Evolutionary conservation across 2,113 vertebrate genomes (phyloP).

Genomic region (Cyprinodon tularosa): DNA sequence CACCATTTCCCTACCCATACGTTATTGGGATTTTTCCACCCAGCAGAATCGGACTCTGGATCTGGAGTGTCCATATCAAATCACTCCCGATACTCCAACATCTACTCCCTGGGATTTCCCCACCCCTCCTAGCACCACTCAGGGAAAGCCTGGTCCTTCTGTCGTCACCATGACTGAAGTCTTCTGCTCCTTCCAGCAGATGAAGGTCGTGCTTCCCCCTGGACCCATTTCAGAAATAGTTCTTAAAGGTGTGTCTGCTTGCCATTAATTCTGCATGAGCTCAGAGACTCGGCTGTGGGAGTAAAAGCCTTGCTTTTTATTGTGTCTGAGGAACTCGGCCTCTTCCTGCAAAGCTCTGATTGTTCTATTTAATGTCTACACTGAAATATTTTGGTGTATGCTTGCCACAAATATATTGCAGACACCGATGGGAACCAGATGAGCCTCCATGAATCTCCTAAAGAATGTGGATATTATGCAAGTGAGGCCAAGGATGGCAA

Average conservation of each 20-base stretch:
- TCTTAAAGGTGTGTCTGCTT: constrained; percentile 62
- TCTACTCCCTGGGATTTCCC: background rate
- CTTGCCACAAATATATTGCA: constrained; percentile 34
- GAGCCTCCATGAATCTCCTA: constrained; percentile 57
- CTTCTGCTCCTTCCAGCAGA: constrained; percentile 67
- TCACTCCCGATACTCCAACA: constrained; percentile 4
- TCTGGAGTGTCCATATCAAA: constrained; percentile 61
- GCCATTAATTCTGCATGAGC: constrained; percentile 45
- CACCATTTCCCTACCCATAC: constrained; percentile 58
- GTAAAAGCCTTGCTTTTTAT: background rate
- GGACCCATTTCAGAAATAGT: constrained; percentile 65
- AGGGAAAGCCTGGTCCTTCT: background rate
- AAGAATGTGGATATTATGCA: constrained; percentile 78
- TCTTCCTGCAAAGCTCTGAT: constrained; percentile 2
- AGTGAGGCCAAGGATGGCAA: constrained; percentile 60
- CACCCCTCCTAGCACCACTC: constrained; percentile 4
- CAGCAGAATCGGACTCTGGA: constrained; percentile 51
- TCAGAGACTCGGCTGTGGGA: constrained; percentile 17
- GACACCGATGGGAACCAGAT: constrained; percentile 58
- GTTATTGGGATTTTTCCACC: constrained; percentile 64
- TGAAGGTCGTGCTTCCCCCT: constrained; percentile 70
- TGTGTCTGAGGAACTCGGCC: background rate
- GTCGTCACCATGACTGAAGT: constrained; percentile 44
- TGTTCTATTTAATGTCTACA: background rate
- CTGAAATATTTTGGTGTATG: constrained; percentile 2